Evolutionary conservation across 2,113 vertebrate genomes (phyloP).

Genomic region (Epinephelus lanceolatus): DNA sequence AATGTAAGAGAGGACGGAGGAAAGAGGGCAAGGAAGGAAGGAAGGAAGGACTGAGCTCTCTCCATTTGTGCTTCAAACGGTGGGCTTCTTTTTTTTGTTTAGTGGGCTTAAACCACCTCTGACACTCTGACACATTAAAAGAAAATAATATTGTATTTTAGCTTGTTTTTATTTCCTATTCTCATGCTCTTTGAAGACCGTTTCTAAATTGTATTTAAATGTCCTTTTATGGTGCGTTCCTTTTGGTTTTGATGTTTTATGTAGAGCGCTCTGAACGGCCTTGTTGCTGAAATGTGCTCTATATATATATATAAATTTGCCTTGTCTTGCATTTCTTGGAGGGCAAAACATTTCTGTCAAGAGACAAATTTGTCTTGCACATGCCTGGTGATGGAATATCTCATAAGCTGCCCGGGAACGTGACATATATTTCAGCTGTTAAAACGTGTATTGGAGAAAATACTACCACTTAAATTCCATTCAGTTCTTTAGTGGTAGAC

Average conservation of each 20-base stretch:
- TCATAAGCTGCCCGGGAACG: conserved; percentile 7
- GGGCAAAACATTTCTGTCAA: background rate
- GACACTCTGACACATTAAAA: conserved; percentile 11
- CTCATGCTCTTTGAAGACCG: no score
- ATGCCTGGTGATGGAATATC: conserved; percentile 17
- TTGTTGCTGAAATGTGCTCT: no score
- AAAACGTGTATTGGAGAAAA: conserved; percentile 10
- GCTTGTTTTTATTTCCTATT: no score
- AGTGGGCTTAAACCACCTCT: background rate
- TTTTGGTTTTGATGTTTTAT: no score
- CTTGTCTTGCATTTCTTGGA: background rate
- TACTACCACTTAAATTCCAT: conserved; percentile 6
- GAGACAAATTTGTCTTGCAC: background rate
- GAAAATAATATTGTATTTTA: no score
- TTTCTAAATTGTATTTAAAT: no score
- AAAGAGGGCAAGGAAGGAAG: background rate
- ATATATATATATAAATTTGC: no score
- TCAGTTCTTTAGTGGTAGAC: conserved; percentile 25
- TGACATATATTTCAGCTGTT: conserved; percentile 28
- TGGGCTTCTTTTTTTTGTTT: background rate
- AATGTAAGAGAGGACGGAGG: background rate
- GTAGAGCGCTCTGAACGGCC: no score
- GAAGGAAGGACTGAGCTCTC: background rate
- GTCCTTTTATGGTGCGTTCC: no score
- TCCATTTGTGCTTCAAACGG: background rate